Conservation (phyloP, 2,888 invertebrate genomes). For the Ichneumoninae sp. region DNA sequence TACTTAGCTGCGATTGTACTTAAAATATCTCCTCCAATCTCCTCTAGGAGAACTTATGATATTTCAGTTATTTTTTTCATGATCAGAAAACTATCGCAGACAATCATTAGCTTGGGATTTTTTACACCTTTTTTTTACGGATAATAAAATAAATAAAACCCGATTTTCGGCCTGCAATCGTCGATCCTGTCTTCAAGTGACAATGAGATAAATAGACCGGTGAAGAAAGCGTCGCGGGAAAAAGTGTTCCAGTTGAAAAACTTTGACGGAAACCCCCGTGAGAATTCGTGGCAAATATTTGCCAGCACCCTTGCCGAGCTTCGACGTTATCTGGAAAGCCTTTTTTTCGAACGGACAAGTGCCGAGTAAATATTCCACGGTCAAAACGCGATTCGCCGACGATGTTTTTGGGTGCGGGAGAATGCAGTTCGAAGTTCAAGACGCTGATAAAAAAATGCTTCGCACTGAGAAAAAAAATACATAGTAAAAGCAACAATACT, state of each 20-base stretch:
- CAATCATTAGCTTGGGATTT: too few species aligned
- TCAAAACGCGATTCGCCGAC: constrained; percentile 10
- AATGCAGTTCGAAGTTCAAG: neutral
- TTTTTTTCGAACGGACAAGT: constrained; percentile 67
- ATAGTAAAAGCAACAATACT: too few species aligned
- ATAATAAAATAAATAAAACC: too few species aligned
- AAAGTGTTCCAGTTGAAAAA: constrained; percentile 37
- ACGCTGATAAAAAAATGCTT: constrained; percentile 16
- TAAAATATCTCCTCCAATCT: too few species aligned
- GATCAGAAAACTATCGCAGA: too few species aligned
- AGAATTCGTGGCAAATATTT: constrained; percentile 72
- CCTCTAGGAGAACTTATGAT: too few species aligned
- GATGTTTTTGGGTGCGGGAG: neutral
- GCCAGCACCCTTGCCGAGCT: constrained; percentile 63
- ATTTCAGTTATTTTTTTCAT: too few species aligned
- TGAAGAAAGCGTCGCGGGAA: constrained; percentile 26
- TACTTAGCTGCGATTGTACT: too few species aligned
- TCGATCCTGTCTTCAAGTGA: neutral
- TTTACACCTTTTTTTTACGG: too few species aligned
- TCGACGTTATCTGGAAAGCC: constrained; percentile 71
- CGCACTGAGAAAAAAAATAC: too few species aligned
- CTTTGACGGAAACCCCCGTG: constrained; percentile 49
- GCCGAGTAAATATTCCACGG: constrained; percentile 71
- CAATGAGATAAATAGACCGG: neutral
- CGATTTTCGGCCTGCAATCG: too few species aligned